Percentiles rank a stretch among this genome's conserved stretches.
These are phyloP conservation scores for Dasysyrphus albostriatus DNA, from an alignment of 2,888 invertebrate species.

Conservation along the genomic window DNA sequence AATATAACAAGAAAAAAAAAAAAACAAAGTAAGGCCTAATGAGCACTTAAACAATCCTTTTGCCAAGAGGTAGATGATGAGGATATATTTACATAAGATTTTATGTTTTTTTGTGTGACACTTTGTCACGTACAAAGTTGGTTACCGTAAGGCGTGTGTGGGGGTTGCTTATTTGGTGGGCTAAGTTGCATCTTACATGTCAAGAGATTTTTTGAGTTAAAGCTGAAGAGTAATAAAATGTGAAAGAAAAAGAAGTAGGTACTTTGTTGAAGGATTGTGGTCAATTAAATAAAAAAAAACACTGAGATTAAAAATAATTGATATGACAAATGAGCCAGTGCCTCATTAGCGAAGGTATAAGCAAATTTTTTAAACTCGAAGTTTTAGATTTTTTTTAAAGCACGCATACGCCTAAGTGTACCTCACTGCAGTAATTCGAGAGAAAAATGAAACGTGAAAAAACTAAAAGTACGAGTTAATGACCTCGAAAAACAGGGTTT, in stretches of 20 bases:
- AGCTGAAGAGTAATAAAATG: constrained; percentile 18
- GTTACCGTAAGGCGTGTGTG: constrained; percentile 31
- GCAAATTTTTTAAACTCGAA: too few species aligned
- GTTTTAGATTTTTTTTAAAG: too few species aligned
- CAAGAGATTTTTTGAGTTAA: constrained; percentile 52
- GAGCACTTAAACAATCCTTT: constrained; percentile 64
- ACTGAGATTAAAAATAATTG: constrained; percentile 38
- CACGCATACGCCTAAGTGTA: too few species aligned
- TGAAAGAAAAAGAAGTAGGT: neutral
- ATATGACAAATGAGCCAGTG: neutral
- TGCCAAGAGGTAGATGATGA: constrained; percentile 24
- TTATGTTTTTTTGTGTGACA: constrained; percentile 38
- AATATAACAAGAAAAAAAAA: constrained; percentile 1
- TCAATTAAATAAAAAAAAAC: constrained; percentile 54
- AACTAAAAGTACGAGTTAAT: too few species aligned
- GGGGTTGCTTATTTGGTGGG: constrained; percentile 26
- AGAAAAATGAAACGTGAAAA: too few species aligned
- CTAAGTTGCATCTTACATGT: constrained; percentile 41
- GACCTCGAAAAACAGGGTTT: too few species aligned
- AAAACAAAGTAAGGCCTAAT: constrained; percentile 42
- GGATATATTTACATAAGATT: constrained; percentile 35
- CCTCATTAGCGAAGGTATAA: too few species aligned
- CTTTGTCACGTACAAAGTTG: constrained; percentile 66
- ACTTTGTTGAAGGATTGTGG: constrained; percentile 30
- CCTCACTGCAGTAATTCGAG: too few species aligned